Conservation (phyloP, 2,113 vertebrate genomes). For the Xiphophorus hellerii region DNA sequence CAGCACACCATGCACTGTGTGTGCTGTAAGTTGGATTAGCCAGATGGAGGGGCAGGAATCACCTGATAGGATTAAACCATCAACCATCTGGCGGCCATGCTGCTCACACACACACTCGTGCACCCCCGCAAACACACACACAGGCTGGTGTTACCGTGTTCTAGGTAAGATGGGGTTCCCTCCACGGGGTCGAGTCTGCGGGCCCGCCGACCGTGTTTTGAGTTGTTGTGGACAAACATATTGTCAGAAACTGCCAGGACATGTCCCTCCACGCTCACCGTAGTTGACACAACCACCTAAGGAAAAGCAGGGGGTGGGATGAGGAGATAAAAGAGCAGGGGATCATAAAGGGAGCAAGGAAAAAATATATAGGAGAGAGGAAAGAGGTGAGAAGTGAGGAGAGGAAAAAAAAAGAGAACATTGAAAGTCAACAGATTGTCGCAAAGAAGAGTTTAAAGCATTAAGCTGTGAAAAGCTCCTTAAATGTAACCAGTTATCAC, state of each 20-base stretch:
- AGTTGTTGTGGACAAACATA: slow-evolving; percentile 85
- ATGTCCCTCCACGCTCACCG: slow-evolving; percentile 81
- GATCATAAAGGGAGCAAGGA: slow-evolving; percentile 5
- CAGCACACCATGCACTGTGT: slow-evolving; percentile 42
- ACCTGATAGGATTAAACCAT: slow-evolving; percentile 81
- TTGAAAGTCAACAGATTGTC: slow-evolving; percentile 36
- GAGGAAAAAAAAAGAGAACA: slow-evolving; percentile 26
- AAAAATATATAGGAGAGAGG: slow-evolving; percentile 27
- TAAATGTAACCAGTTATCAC: slow-evolving; percentile 69
- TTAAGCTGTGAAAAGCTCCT: slow-evolving; percentile 67
- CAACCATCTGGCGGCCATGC: slow-evolving; percentile 77
- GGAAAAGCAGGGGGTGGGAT: neutral
- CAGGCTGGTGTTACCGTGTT: slow-evolving; percentile 70
- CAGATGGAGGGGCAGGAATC: slow-evolving; percentile 78
- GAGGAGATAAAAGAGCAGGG: slow-evolving; percentile 23
- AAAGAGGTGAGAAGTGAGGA: neutral
- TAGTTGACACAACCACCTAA: slow-evolving; percentile 81
- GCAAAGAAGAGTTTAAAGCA: slow-evolving; percentile 41
- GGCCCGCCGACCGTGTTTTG: slow-evolving; percentile 81
- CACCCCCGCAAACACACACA: neutral
- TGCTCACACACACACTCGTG: slow-evolving; percentile 43
- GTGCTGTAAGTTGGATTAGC: slow-evolving; percentile 69
- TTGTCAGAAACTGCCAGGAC: slow-evolving; percentile 81
- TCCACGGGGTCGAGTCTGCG: slow-evolving; percentile 79
- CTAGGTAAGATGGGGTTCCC: slow-evolving; percentile 78